phyloP scores from a whole-genome alignment of 2,113 vertebrate genomes.

The Lutjanus erythropterus region DNA sequence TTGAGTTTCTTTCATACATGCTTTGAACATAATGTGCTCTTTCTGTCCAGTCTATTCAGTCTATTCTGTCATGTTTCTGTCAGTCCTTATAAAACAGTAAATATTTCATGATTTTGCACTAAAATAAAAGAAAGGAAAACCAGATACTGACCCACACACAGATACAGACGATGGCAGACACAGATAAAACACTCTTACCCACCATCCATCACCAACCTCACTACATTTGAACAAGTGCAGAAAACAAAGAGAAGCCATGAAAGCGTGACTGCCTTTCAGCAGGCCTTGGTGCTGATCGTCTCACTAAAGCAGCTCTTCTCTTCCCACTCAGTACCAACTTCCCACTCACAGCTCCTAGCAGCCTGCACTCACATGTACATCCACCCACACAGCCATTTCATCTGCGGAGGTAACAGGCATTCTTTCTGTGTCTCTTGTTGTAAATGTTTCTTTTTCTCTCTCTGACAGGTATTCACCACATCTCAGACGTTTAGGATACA shows the following conservation, averaged over 20 bases:
- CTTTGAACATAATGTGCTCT: background rate
- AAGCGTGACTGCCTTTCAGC: slow-evolving; percentile 76
- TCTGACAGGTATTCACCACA: slow-evolving; percentile 60
- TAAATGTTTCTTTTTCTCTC: slow-evolving; percentile 58
- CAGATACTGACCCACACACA: slow-evolving; percentile 1
- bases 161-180: background rate
- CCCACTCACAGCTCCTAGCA: slow-evolving; percentile 82
- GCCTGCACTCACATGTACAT: slow-evolving; percentile 79
- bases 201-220: slow-evolving; percentile 24
- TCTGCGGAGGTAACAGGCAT: slow-evolving; percentile 68
- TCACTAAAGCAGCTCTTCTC: slow-evolving; percentile 80
- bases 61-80: slow-evolving; percentile 12
- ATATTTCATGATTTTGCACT: slow-evolving; percentile 15
- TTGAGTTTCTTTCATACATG: no score
- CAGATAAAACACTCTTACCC: slow-evolving; percentile 15
- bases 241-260: slow-evolving; percentile 69
- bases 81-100: background rate
- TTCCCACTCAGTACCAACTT: slow-evolving; percentile 81
- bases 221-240: slow-evolving; percentile 48
- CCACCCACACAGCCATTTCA: slow-evolving; percentile 78
- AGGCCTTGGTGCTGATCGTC: slow-evolving; percentile 74
- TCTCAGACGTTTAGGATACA: slow-evolving; percentile 38
- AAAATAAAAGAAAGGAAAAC: slow-evolving; percentile 10
- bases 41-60: background rate
- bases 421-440: slow-evolving; percentile 55